Percentiles rank a stretch among this genome's conserved stretches.
Evolutionary conservation across 2,797 vertebrate genomes (phyloP).

Genomic region (Gouania willdenowi): DNA sequence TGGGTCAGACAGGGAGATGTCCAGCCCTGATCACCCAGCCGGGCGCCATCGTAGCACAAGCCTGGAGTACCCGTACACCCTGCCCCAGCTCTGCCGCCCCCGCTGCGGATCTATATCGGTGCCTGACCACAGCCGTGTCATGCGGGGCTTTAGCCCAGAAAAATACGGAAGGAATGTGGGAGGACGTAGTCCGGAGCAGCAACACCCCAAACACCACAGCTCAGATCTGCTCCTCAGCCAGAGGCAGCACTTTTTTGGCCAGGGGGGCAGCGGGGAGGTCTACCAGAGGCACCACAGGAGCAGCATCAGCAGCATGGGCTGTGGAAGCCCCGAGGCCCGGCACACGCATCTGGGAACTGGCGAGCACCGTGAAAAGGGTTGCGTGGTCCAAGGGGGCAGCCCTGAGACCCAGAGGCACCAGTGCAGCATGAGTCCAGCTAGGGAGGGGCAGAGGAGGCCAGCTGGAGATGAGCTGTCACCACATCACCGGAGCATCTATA

Average conservation of each 20-base stretch:
- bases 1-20: slow-evolving; percentile 54
- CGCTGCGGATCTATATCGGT: slow-evolving; percentile 81
- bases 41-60: slow-evolving; percentile 87
- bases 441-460: slow-evolving; percentile 87
- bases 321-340: slow-evolving; percentile 86
- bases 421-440: slow-evolving; percentile 82
- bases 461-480: slow-evolving; percentile 86
- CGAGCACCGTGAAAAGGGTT: slow-evolving; percentile 87
- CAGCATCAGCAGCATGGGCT: slow-evolving; percentile 66
- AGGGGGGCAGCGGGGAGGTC: slow-evolving; percentile 82
- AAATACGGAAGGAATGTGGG: slow-evolving; percentile 80
- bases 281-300: slow-evolving; percentile 88
- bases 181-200: slow-evolving; percentile 82
- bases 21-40: slow-evolving; percentile 68
- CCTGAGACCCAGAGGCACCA: slow-evolving; percentile 91
- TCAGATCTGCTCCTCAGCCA: slow-evolving; percentile 67
- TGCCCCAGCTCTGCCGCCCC: slow-evolving; percentile 78
- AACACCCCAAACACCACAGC: slow-evolving; percentile 69
- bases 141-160: slow-evolving; percentile 89
- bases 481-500: slow-evolving; percentile 92
- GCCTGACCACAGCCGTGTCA: slow-evolving; percentile 81
- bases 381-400: slow-evolving; percentile 78
- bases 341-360: slow-evolving; percentile 79
- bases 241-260: slow-evolving; percentile 68
- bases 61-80: slow-evolving; percentile 83